Percentiles rank a stretch among this genome's conserved stretches.
Evolutionary conservation across 2,113 vertebrate genomes (phyloP).

Genomic region (Tetrax tetrax): DNA sequence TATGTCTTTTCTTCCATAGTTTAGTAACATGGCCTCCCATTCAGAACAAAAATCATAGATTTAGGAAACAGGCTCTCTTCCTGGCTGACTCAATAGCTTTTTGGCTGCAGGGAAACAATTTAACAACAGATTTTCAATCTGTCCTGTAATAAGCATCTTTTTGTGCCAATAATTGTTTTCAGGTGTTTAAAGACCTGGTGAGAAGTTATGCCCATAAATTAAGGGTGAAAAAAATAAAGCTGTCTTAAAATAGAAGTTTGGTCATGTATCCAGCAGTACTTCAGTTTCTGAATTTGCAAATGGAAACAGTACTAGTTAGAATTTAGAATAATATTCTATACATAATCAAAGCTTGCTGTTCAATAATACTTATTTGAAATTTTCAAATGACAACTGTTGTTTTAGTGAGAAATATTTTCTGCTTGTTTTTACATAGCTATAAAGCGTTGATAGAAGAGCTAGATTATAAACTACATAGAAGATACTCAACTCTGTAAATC

Average conservation of each 20-base stretch:
- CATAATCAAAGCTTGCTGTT: background rate
- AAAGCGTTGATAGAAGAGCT: background rate
- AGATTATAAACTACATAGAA: background rate
- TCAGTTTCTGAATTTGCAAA: background rate
- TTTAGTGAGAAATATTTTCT: background rate
- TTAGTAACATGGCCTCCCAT: background rate
- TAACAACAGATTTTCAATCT: background rate
- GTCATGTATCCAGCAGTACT: background rate
- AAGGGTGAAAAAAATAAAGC: background rate
- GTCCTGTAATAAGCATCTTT: background rate
- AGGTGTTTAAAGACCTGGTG: background rate
- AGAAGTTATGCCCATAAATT: background rate
- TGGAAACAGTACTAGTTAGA: background rate
- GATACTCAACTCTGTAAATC: background rate
- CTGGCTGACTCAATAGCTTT: background rate
- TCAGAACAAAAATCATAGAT: background rate
- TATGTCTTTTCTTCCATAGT: background rate
- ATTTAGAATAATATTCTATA: background rate
- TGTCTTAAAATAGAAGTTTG: background rate
- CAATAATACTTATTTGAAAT: background rate
- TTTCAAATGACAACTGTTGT: background rate
- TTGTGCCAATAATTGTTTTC: background rate
- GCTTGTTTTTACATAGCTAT: background rate
- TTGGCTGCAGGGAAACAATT: background rate
- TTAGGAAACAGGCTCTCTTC: background rate